A percentile compares a stretch with the other conserved stretches of the same genome.
Evolutionary conservation across 2,888 invertebrate genomes (phyloP).

Genomic region (Saturnia pavonia): DNA sequence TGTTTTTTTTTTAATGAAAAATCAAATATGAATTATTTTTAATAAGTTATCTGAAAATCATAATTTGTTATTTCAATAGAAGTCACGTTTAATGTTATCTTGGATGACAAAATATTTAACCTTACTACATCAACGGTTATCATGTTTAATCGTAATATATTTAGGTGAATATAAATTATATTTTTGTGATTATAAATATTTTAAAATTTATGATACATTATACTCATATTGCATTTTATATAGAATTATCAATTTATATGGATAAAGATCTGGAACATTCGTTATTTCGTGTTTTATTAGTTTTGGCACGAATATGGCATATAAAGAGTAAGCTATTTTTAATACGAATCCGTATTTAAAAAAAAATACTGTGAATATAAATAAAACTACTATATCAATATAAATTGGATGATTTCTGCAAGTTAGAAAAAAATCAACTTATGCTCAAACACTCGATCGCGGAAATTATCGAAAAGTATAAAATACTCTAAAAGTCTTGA

Average conservation of each 20-base stretch:
- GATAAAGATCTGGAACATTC: background rate
- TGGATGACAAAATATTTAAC: background rate
- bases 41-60: background rate
- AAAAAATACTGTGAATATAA: too few relatives aligned
- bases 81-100: background rate
- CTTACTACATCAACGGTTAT: background rate
- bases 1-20: background rate
- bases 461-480: too few relatives aligned
- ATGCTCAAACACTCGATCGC: too few relatives aligned
- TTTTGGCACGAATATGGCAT: too few relatives aligned
- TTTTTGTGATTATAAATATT: background rate
- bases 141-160: background rate
- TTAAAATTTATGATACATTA: background rate
- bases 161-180: background rate
- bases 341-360: too few relatives aligned
- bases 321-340: too few relatives aligned
- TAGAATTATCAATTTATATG: background rate
- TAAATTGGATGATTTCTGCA: too few relatives aligned
- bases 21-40: background rate
- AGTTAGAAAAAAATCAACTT: too few relatives aligned
- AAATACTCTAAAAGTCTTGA: too few relatives aligned
- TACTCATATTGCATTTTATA: background rate
- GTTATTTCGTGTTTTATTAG: background rate
- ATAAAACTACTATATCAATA: too few relatives aligned
- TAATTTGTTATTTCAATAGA: background rate